phyloP scores from a whole-genome alignment of 2,113 vertebrate genomes.

The Thryonomys swinderianus region DNA sequence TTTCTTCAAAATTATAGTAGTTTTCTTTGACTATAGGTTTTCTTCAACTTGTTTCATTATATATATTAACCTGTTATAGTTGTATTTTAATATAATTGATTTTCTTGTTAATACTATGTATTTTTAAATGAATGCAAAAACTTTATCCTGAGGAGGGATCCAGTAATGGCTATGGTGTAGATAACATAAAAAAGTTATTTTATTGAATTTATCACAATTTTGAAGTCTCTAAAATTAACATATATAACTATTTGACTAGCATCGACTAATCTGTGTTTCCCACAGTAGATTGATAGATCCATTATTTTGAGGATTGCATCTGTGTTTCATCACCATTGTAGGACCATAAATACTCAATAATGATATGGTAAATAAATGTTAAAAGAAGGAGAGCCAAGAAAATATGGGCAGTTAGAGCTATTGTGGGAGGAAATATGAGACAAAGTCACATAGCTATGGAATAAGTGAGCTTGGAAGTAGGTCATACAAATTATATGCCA shows the following conservation, averaged over 20 bases:
- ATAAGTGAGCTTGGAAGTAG: neutral
- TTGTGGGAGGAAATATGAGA: neutral
- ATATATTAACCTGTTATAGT: neutral
- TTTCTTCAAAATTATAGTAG: neutral
- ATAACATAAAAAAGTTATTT: neutral
- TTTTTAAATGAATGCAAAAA: neutral
- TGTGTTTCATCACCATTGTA: neutral
- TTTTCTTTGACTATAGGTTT: neutral
- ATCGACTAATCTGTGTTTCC: neutral
- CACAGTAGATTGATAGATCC: neutral
- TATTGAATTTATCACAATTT: neutral
- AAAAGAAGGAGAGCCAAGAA: neutral
- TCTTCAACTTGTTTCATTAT: neutral
- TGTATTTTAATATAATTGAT: neutral
- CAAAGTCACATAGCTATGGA: neutral
- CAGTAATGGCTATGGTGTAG: neutral
- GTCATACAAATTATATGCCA: neutral
- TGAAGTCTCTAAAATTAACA: neutral
- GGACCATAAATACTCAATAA: neutral
- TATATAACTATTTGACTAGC: neutral
- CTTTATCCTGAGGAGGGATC: neutral
- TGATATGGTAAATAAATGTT: neutral
- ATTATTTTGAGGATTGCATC: neutral
- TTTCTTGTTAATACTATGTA: neutral
- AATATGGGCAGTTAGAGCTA: neutral